Evolutionary conservation across 2,888 invertebrate genomes (phyloP).

Genomic region (Xanthorhoe designata): DNA sequence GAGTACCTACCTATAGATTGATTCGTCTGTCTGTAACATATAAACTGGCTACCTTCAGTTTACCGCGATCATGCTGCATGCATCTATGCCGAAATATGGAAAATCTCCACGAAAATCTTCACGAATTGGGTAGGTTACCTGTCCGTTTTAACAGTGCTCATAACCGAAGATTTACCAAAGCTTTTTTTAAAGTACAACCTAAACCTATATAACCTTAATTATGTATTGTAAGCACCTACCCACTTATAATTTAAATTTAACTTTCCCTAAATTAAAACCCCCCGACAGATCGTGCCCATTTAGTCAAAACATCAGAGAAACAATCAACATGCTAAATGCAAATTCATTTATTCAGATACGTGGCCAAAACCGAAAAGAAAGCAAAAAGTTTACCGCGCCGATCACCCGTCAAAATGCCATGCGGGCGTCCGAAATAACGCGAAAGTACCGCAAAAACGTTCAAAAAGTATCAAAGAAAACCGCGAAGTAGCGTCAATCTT

Average conservation of each 20-base stretch:
- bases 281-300: not conserved
- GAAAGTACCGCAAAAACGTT: conserved; percentile 50
- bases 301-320: conserved; percentile 12
- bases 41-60: no score
- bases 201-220: not conserved
- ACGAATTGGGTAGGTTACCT: no score
- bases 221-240: not conserved
- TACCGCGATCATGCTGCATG: no score
- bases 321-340: conserved; percentile 13
- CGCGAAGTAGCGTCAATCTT: conserved; percentile 68
- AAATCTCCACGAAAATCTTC: no score
- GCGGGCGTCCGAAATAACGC: conserved; percentile 55
- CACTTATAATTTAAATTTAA: not conserved
- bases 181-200: no score
- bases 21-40: no score
- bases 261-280: not conserved
- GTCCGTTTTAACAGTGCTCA: no score
- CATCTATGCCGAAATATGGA: no score
- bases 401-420: conserved; percentile 23
- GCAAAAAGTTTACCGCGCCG: conserved; percentile 8
- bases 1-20: no score
- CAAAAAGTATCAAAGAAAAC: conserved; percentile 59
- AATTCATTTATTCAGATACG: conserved; percentile 14
- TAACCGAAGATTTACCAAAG: no score
- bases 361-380: conserved; percentile 15